These are phyloP conservation scores for Caretta caretta DNA, from an alignment of 2,113 vertebrate species.

Conservation along the genomic window DNA sequence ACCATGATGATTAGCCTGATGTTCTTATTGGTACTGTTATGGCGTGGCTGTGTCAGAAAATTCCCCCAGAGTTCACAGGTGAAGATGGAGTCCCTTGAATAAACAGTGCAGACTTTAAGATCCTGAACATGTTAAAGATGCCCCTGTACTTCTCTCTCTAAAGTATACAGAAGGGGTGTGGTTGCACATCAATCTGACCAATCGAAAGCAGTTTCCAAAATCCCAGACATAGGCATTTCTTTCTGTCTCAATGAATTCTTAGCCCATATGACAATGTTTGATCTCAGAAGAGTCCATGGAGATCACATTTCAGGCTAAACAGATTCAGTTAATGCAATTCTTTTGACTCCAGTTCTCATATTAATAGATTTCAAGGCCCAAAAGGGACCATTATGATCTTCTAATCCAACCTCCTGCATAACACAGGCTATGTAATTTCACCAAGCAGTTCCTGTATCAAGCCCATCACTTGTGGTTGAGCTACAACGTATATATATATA, in stretches of 20 bases:
- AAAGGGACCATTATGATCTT: not conserved
- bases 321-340: not conserved
- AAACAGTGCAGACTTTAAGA: not conserved
- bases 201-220: not conserved
- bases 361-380: no score
- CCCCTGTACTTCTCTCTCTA: not conserved
- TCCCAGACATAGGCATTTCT: not conserved
- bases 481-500: not conserved
- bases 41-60: not conserved
- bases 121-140: not conserved
- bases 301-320: not conserved
- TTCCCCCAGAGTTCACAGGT: not conserved
- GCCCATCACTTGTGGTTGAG: not conserved
- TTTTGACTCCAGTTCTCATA: no score
- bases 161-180: not conserved
- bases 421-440: not conserved
- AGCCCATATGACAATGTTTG: not conserved
- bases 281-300: not conserved
- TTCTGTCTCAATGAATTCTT: not conserved
- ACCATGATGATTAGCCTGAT: not conserved
- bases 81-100: not conserved
- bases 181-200: not conserved
- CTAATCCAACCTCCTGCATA: not conserved
- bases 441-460: not conserved
- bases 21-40: fast-evolving